Conservation (phyloP, 2,888 invertebrate species). For the Lithophane ornitopus region DNA sequence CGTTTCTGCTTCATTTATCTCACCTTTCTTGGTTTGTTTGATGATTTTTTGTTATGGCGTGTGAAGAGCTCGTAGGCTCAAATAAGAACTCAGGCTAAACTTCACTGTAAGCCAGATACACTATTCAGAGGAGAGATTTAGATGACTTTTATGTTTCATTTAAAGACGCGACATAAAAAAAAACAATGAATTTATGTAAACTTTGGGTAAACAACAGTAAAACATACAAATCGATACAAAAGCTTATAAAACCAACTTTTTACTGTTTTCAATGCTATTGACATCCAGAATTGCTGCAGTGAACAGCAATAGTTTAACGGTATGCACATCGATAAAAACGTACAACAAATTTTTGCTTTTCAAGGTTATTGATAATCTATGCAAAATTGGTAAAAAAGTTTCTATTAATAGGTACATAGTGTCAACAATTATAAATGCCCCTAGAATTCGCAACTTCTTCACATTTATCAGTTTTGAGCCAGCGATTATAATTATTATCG, state of each 20-base stretch:
- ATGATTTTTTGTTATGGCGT: slow-evolving; percentile 13
- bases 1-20: slow-evolving; percentile 59
- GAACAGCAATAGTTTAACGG: neutral
- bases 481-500: neutral
- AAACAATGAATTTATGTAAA: neutral
- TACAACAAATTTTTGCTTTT: neutral
- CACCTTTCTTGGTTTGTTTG: slow-evolving; percentile 43
- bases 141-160: neutral
- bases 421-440: neutral
- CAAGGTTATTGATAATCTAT: neutral
- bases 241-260: neutral
- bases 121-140: neutral
- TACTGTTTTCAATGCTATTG: neutral
- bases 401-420: neutral
- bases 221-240: neutral
- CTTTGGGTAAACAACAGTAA: neutral
- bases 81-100: neutral
- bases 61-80: neutral
- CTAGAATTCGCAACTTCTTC: neutral
- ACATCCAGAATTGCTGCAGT: neutral
- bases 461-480: neutral
- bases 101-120: too few relatives aligned
- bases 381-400: neutral
- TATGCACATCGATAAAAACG: neutral
- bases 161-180: neutral